These are phyloP conservation scores for Pseudomugil gertrudae DNA, from an alignment of 2,797 vertebrate species.

Conservation along the genomic window DNA sequence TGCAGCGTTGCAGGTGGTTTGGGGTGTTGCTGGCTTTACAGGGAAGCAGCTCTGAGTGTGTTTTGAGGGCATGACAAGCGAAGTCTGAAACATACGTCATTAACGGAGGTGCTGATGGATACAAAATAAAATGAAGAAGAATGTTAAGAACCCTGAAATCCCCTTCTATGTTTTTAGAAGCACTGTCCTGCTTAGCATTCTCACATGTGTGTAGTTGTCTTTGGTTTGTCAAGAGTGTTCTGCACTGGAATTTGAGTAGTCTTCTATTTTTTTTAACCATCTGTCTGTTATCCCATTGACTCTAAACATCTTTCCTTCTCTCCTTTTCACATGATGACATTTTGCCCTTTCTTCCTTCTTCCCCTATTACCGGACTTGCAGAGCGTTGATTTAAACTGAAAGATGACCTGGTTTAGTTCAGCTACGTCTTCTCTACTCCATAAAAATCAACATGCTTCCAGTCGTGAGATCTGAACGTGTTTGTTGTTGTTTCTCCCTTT, in stretches of 20 bases:
- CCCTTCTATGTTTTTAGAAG: conserved; percentile 4
- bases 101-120: conserved; percentile 39
- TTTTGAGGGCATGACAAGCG: conserved; percentile 62
- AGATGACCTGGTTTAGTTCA: conserved; percentile 76
- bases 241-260: conserved; percentile 23
- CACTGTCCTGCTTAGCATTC: conserved; percentile 28
- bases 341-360: conserved; percentile 56
- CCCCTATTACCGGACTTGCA: conserved; percentile 65
- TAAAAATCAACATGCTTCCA: conserved; percentile 84
- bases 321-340: conserved; percentile 47
- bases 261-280: conserved; percentile 25
- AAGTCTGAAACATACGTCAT: conserved; percentile 50
- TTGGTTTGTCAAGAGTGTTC: conserved; percentile 5
- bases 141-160: conserved; percentile 22
- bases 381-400: conserved; percentile 80
- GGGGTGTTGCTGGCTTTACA: conserved; percentile 63
- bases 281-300: conserved; percentile 49
- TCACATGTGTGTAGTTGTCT: conserved; percentile 15
- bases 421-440: conserved; percentile 76
- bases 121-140: conserved; percentile 43
- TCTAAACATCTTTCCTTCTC: conserved; percentile 44
- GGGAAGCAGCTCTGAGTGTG: conserved; percentile 48
- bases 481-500: conserved; percentile 68
- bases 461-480: conserved; percentile 75
- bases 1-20: conserved; percentile 65